phyloP scores from a whole-genome alignment of 1,140 invertebrate species.

The Cyclina sinensis region DNA sequence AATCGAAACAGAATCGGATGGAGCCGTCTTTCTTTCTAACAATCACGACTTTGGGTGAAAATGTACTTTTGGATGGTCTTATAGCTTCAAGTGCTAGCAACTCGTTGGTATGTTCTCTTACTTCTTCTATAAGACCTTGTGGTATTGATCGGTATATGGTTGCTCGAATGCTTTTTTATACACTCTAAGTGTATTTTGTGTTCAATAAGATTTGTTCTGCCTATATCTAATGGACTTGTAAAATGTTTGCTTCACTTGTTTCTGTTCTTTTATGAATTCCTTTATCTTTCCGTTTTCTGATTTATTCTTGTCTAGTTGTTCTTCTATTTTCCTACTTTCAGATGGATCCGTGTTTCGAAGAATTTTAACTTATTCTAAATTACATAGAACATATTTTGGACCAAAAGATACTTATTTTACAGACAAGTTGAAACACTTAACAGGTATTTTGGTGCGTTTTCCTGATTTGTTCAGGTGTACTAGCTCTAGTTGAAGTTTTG shows the following conservation, averaged over 20 bases:
- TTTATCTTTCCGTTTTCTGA: neutral
- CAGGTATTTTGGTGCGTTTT: neutral
- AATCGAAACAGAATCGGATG: neutral
- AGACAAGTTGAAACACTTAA: neutral
- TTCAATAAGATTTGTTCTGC: neutral
- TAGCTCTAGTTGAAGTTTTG: too few species aligned
- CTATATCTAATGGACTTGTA: neutral
- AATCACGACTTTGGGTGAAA: neutral
- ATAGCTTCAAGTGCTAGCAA: neutral
- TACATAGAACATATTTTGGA: neutral
- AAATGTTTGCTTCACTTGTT: neutral
- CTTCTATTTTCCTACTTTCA: neutral
- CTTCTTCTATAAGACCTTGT: slow-evolving; percentile 9
- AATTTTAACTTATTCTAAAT: neutral
- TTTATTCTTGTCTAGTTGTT: neutral
- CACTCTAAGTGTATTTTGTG: slow-evolving; percentile 18
- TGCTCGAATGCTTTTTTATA: too few species aligned
- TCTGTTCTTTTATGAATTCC: neutral
- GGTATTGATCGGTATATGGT: too few species aligned
- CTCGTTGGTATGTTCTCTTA: neutral
- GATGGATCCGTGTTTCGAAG: neutral
- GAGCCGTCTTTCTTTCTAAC: neutral
- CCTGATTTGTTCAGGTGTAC: neutral
- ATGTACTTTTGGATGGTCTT: slow-evolving; percentile 5
- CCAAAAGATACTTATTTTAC: neutral